phyloP scores from a whole-genome alignment of 2,797 vertebrate genomes.

The Melanotaenia parkinsoni region DNA sequence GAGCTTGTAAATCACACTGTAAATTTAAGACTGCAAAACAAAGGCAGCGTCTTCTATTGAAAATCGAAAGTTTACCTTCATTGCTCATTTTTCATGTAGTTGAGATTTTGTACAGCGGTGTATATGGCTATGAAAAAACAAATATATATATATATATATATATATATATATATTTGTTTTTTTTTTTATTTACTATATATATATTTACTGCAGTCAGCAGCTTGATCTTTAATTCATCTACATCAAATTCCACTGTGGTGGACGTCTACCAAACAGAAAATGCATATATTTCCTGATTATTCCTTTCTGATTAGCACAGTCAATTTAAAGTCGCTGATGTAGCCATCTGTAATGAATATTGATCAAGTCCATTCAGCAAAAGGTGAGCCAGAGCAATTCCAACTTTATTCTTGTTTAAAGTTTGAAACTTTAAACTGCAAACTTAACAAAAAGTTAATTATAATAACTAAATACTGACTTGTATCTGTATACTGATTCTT shows the following conservation, averaged over 20 bases:
- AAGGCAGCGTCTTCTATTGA: slow-evolving; percentile 30
- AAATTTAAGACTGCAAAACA: slow-evolving; percentile 51
- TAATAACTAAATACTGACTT: neutral
- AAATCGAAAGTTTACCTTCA: slow-evolving; percentile 39
- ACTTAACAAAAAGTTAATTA: neutral
- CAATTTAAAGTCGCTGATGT: slow-evolving; percentile 10
- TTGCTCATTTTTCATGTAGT: slow-evolving; percentile 20
- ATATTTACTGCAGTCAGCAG: too few species aligned
- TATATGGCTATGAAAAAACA: slow-evolving; percentile 18
- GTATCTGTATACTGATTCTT: neutral
- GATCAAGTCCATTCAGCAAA: slow-evolving; percentile 5
- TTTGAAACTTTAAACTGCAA: slow-evolving; percentile 1
- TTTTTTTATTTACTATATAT: too few species aligned
- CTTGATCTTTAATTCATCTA: neutral
- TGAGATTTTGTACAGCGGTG: neutral
- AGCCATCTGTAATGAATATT: slow-evolving; percentile 27
- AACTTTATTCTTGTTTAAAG: slow-evolving; percentile 1
- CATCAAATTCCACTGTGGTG: neutral
- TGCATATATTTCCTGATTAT: slow-evolving; percentile 16
- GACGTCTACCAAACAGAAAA: slow-evolving; percentile 4
- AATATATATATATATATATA: neutral
- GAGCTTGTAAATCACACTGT: slow-evolving; percentile 56
- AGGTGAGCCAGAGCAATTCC: neutral
- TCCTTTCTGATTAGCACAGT: slow-evolving; percentile 23
- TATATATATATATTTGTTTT: too few species aligned